phyloP scores from a whole-genome alignment of 2,888 invertebrate species.

The Melitaea athalia region DNA sequence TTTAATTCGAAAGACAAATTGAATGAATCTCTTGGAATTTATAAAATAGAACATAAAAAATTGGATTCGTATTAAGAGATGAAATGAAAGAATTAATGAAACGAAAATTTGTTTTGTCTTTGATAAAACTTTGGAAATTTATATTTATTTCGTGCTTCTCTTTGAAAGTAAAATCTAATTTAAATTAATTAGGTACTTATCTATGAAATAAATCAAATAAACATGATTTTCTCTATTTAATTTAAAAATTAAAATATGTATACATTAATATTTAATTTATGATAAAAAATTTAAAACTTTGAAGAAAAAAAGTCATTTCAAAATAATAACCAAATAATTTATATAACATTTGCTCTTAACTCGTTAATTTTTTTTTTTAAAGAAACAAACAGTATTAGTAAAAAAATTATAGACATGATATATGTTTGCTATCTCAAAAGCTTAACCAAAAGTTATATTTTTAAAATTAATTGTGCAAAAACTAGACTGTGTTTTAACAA shows the following conservation, averaged over 20 bases:
- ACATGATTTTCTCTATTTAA: too few species aligned
- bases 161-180: too few species aligned
- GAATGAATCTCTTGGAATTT: neutral
- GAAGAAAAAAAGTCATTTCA: too few species aligned
- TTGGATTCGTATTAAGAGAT: neutral
- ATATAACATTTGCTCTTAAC: neutral
- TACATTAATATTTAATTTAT: too few species aligned
- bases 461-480: conserved; percentile 41
- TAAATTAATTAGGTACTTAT: too few species aligned
- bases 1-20: conserved; percentile 22
- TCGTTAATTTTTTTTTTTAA: neutral
- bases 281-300: too few species aligned
- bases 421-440: too few species aligned
- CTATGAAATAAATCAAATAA: too few species aligned
- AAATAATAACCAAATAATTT: neutral
- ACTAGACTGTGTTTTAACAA: conserved; percentile 52
- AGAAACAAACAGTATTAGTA: neutral
- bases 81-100: neutral
- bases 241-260: too few species aligned
- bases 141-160: neutral
- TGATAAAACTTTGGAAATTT: neutral
- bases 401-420: conserved; percentile 1
- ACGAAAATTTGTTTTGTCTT: neutral
- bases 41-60: neutral
- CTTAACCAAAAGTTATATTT: conserved; percentile 20